Percentiles rank a stretch among this genome's conserved stretches.
These are phyloP conservation scores for Philopedon plagiatum DNA, from an alignment of 2,888 invertebrate genomes.

Conservation along the genomic window DNA sequence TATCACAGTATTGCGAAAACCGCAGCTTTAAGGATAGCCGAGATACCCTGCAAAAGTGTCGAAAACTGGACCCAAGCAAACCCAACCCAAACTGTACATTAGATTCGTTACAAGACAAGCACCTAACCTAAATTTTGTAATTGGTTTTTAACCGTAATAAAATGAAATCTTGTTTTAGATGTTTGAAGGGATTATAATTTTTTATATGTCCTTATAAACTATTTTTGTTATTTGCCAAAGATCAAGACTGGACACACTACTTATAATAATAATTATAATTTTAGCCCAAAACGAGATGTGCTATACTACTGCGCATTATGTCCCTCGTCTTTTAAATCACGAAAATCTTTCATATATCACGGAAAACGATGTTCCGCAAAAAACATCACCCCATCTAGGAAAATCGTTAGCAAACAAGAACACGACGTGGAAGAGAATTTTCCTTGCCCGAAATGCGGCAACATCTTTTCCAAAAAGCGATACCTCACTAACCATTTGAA, in stretches of 20 bases:
- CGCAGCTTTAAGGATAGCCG: too few relatives aligned
- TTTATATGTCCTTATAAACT: too few relatives aligned
- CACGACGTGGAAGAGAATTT: not conserved
- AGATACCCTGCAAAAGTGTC: too few relatives aligned
- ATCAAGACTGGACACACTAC: not conserved
- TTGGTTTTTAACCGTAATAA: too few relatives aligned
- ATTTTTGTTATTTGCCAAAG: too few relatives aligned
- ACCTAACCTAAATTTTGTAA: too few relatives aligned
- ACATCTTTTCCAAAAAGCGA: constrained; percentile 64
- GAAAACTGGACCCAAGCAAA: too few relatives aligned
- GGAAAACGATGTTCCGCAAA: not conserved
- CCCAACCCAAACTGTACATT: too few relatives aligned
- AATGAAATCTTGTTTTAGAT: too few relatives aligned
- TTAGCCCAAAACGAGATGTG: not conserved
- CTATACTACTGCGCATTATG: not conserved
- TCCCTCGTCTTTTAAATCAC: not conserved
- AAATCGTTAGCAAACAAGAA: not conserved
- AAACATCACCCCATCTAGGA: not conserved
- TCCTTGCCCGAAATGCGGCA: constrained; percentile 63
- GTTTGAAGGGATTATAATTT: too few relatives aligned
- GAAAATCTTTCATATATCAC: not conserved
- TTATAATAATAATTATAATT: constrained; percentile 4
- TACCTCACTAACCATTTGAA: constrained; percentile 63
- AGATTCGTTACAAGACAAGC: too few relatives aligned
- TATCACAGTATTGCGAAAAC: too few relatives aligned